Conservation (phyloP, 2,888 invertebrate species). For the Apotomis turbidana region DNA sequence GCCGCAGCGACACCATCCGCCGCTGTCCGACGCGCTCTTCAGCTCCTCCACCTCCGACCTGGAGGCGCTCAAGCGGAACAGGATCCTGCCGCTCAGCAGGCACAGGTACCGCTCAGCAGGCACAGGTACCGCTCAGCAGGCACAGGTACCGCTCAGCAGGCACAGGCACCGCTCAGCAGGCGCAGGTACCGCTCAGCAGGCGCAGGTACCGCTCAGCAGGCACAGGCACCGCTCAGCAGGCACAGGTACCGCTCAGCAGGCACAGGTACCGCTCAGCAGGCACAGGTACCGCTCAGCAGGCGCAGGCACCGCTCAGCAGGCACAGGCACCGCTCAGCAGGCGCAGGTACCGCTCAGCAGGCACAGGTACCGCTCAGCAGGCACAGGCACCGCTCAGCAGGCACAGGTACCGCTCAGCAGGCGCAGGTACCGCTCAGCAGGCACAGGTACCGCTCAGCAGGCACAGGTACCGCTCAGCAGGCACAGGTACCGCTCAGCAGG, state of each 20-base stretch:
- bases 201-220: neutral
- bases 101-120: neutral
- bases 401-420: conserved; percentile 20
- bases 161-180: neutral
- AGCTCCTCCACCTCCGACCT: conserved; percentile 70
- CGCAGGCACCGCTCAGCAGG: neutral
- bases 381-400: neutral
- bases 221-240: neutral
- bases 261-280: neutral
- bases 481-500: no score
- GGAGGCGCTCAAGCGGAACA: conserved; percentile 62
- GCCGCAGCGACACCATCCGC: conserved; percentile 9
- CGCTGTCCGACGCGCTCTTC: conserved; percentile 54
- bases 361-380: conserved; percentile 22
- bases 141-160: neutral
- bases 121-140: conserved; percentile 1
- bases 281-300: neutral
- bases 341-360: neutral
- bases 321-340: conserved; percentile 20
- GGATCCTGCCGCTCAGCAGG: conserved; percentile 20
- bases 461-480: no score
- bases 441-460: conserved; percentile 28
- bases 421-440: neutral
- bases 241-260: neutral
- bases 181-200: neutral